phyloP scores from a whole-genome alignment of 2,113 vertebrate species.

The Mirounga angustirostris region DNA sequence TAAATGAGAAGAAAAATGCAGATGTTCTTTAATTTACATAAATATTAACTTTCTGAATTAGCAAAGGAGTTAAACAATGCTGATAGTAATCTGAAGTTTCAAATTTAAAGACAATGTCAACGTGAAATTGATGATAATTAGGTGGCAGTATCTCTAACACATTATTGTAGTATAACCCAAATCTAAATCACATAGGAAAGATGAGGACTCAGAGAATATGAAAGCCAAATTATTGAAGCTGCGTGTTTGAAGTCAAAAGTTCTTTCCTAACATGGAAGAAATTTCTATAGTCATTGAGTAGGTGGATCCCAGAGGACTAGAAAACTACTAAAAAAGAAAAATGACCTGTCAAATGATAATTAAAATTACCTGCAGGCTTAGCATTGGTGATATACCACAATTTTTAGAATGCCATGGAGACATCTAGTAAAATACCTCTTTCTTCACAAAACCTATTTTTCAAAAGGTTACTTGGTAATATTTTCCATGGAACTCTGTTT shows the following conservation, averaged over 20 bases:
- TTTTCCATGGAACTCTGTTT: conserved; percentile 37
- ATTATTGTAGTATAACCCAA: neutral
- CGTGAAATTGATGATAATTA: neutral
- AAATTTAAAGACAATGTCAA: neutral
- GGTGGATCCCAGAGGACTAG: neutral
- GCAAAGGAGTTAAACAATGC: neutral
- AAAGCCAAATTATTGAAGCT: conserved; percentile 3
- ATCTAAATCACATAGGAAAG: neutral
- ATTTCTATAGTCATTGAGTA: neutral
- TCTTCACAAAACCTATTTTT: conserved; percentile 52
- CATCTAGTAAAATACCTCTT: neutral
- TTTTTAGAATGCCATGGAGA: neutral
- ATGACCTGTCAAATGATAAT: conserved; percentile 64
- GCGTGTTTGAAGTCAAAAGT: conserved; percentile 18
- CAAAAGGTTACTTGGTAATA: conserved; percentile 37
- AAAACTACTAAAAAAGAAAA: conserved; percentile 64
- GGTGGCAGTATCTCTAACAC: neutral
- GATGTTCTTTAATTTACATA: neutral
- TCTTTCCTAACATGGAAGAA: conserved; percentile 21
- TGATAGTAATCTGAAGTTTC: neutral
- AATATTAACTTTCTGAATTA: conserved; percentile 18
- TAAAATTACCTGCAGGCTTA: conserved; percentile 65
- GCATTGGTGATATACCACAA: neutral
- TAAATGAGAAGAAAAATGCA: neutral
- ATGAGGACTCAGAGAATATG: neutral